A percentile compares a stretch with the other conserved stretches of the same genome.
phyloP scores from a whole-genome alignment of 2,888 invertebrate genomes.

The Drosophila mimica region DNA sequence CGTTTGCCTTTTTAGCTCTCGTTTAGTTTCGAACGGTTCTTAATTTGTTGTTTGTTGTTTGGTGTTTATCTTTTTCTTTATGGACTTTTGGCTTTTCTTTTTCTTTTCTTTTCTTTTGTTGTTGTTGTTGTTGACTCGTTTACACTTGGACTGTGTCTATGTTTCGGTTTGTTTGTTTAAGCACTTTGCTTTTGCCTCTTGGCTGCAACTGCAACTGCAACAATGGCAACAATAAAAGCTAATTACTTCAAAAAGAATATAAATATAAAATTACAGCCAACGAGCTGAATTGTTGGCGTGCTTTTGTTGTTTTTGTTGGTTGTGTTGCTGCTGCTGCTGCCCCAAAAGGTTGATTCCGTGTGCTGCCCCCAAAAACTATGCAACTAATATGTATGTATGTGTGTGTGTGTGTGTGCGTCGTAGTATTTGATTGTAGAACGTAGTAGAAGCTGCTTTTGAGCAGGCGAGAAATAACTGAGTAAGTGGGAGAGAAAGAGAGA shows the following conservation, averaged over 20 bases:
- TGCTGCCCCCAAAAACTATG: slow-evolving; percentile 67
- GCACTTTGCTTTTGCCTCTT: slow-evolving; percentile 25
- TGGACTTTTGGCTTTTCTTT: slow-evolving; percentile 1
- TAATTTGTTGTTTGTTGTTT: slow-evolving; percentile 17
- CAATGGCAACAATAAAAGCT: slow-evolving; percentile 8
- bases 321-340: slow-evolving; percentile 22
- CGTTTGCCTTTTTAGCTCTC: slow-evolving; percentile 5
- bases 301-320: slow-evolving; percentile 1
- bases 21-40: slow-evolving; percentile 15
- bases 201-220: slow-evolving; percentile 44
- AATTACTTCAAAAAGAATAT: slow-evolving; percentile 4
- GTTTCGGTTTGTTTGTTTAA: slow-evolving; percentile 13
- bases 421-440: slow-evolving; percentile 80
- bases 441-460: slow-evolving; percentile 59
- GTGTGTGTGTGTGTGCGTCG: slow-evolving; percentile 52
- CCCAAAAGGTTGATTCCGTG: slow-evolving; percentile 17
- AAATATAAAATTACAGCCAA: background rate
- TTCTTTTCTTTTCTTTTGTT: background rate
- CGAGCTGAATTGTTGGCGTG: slow-evolving; percentile 3
- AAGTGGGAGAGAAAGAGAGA: background rate
- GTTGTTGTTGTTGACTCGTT: slow-evolving; percentile 15
- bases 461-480: slow-evolving; percentile 5
- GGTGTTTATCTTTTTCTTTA: slow-evolving; percentile 10
- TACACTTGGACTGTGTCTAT: slow-evolving; percentile 31
- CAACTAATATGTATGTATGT: slow-evolving; percentile 39